Evolutionary conservation across 2,113 vertebrate species (phyloP).

Genomic region (Equus quagga): DNA sequence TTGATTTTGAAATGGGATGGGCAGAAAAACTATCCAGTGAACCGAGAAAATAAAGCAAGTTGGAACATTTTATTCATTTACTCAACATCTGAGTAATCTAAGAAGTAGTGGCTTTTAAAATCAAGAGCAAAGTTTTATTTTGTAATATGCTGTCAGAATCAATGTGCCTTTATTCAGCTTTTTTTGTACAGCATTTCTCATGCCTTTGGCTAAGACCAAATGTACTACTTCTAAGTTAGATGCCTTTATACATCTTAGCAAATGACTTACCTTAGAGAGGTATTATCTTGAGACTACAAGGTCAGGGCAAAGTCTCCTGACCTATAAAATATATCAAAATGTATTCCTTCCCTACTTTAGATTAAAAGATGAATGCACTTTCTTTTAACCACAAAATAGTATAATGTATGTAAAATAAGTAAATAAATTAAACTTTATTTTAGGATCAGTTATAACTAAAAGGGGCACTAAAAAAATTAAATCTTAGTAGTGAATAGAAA

Average conservation of each 20-base stretch:
- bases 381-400: neutral
- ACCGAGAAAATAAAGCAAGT: neutral
- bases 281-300: neutral
- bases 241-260: neutral
- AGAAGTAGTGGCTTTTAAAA: constrained; percentile 50
- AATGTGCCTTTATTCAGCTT: constrained; percentile 12
- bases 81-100: constrained; percentile 31
- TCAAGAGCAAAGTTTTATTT: constrained; percentile 49
- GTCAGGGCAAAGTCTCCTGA: neutral
- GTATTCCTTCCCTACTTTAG: neutral
- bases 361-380: neutral
- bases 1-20: constrained; percentile 17
- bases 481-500: neutral
- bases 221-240: constrained; percentile 25
- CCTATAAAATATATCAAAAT: neutral
- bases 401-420: neutral
- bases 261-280: neutral
- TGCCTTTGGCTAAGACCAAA: neutral
- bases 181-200: neutral
- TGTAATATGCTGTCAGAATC: constrained; percentile 32
- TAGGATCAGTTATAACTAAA: constrained; percentile 18
- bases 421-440: neutral
- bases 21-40: neutral
- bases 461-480: neutral
- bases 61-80: neutral